Conservation (phyloP, 2,888 invertebrate genomes). For the Timandra comae region DNA sequence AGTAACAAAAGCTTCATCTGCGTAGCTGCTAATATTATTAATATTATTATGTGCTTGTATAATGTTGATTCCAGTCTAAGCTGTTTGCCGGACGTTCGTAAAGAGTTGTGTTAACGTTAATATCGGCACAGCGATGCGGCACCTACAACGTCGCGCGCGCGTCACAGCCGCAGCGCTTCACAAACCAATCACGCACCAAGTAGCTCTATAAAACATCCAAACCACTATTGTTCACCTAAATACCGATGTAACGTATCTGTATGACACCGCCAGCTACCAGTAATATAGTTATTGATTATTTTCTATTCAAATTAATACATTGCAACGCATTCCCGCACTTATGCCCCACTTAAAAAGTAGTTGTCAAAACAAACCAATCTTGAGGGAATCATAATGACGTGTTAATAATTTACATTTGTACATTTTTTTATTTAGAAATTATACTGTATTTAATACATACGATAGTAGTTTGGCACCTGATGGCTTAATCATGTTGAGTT, state of each 20-base stretch:
- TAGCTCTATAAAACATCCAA: slow-evolving; percentile 7
- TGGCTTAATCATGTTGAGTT: not conserved
- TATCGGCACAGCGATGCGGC: slow-evolving; percentile 41
- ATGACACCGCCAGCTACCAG: not conserved
- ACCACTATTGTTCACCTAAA: slow-evolving; percentile 4
- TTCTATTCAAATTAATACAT: not conserved
- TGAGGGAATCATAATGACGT: slow-evolving; percentile 27
- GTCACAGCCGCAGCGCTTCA: slow-evolving; percentile 20
- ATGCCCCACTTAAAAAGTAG: not conserved
- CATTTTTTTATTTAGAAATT: not conserved
- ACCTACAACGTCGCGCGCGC: slow-evolving; percentile 22
- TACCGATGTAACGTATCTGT: slow-evolving; percentile 6
- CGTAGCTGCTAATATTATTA: no score
- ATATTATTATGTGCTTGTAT: slow-evolving; percentile 49
- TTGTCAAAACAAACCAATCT: slow-evolving; percentile 17
- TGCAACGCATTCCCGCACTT: not conserved
- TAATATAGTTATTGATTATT: not conserved
- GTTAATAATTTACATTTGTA: slow-evolving; percentile 5
- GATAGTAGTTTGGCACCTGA: slow-evolving; percentile 5
- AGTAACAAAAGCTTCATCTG: no score
- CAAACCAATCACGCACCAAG: slow-evolving; percentile 16
- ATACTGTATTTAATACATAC: slow-evolving; percentile 2
- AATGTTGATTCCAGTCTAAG: slow-evolving; percentile 80
- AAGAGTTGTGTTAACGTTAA: slow-evolving; percentile 54
- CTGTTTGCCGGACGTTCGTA: slow-evolving; percentile 81